Evolutionary conservation across 92 coral and sea anemone species (phyloP), one percentile per base, ranked within the genome.

Genomic region (Pocillopora grandis): DNA sequence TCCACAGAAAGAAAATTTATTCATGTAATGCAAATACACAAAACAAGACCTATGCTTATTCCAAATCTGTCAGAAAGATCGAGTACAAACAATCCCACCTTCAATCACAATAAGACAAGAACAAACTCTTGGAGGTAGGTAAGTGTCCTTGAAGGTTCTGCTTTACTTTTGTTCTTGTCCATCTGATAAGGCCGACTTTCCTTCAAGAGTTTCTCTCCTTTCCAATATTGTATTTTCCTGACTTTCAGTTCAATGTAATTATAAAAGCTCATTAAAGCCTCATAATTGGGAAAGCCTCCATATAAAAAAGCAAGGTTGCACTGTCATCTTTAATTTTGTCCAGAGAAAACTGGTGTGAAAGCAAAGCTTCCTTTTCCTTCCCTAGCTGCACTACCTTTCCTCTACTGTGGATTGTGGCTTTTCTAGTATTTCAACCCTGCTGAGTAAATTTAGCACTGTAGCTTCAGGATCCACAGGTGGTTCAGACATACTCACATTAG

Each of bases 1-100:
- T 90, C 91, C 49, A 11, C 57, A 80, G 66, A 87, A 17, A 87
- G 74, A 10, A 91, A 71, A 84, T 87, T 87, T 48, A 91, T 84
- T 89, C 94, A 87, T 12, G 89, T 87, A 66, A 63, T 58, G 56
- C 85, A 87, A 15, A 87, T 87, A 63, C 75, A 73, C 27, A 80
- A 74, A 18, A 84, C 80, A 37, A 80, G 92, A 14, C 90, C 77
- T 18, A 70, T 69, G 35, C 86, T 82, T 16, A 80, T 84, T 3
- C 67, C 87, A 84, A 90, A 87, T 58, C 93, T 80, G 71, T 87
- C 88, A 2, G 89, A 77, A 14, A 90, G 49, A 72, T 90, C 91
- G 62, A 74, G 75, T 2, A 84, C 69, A 84, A 90, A 90, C 10
- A 87, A 81, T 12, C 91, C 94, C 19, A 87, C 89, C 71, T 79